A percentile compares a stretch with the other conserved stretches of the same genome.
Evolutionary conservation across 2,888 invertebrate genomes (phyloP).

Genomic region (Erebia ligea): DNA sequence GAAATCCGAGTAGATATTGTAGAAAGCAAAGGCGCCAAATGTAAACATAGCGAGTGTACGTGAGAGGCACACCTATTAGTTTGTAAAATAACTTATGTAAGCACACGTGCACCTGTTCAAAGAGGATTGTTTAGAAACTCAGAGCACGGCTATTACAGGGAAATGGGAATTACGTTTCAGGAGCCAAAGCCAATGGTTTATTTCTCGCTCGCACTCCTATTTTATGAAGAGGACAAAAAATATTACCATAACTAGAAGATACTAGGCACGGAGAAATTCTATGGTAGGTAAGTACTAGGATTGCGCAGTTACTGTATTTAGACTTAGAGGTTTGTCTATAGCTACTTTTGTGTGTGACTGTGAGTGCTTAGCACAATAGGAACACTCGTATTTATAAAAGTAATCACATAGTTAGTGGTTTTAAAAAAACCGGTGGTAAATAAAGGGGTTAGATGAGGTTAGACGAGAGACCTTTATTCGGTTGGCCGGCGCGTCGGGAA

Average conservation of each 20-base stretch:
- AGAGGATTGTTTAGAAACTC: slow-evolving; percentile 64
- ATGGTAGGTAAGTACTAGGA: too few species aligned
- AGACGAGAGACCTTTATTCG: too few species aligned
- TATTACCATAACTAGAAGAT: slow-evolving; percentile 1
- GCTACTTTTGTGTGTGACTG: too few species aligned
- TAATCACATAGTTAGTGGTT: too few species aligned
- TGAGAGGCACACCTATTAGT: slow-evolving; percentile 58
- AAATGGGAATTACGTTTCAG: slow-evolving; percentile 46
- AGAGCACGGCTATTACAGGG: slow-evolving; percentile 44
- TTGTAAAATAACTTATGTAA: slow-evolving; percentile 68
- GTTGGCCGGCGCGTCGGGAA: too few species aligned
- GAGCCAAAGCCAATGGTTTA: slow-evolving; percentile 39
- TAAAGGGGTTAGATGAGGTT: too few species aligned
- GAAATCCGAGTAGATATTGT: slow-evolving; percentile 1
- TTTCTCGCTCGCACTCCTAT: slow-evolving; percentile 39
- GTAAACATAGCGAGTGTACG: slow-evolving; percentile 46
- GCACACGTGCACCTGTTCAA: slow-evolving; percentile 76
- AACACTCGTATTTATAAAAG: too few species aligned
- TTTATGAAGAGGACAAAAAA: slow-evolving; percentile 26
- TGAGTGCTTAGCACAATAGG: too few species aligned
- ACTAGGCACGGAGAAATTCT: not conserved
- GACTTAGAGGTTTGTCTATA: too few species aligned
- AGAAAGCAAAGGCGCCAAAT: slow-evolving; percentile 34
- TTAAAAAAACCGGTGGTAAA: too few species aligned
- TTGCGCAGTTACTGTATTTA: too few species aligned